Conservation (phyloP, 2,113 vertebrate genomes). For the Beaufortia kweichowensis region DNA sequence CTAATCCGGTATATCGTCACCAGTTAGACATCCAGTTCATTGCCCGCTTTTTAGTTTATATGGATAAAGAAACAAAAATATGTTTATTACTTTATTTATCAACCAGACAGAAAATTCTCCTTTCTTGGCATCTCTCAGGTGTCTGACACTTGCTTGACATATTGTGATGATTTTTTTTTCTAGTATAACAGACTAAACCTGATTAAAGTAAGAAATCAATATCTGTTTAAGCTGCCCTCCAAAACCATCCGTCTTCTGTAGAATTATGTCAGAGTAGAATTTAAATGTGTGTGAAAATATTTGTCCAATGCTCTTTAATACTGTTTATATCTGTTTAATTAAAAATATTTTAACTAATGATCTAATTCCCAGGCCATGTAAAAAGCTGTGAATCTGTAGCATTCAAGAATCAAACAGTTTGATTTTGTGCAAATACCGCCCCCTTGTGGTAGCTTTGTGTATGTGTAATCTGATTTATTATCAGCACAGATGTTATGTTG, state of each 20-base stretch:
- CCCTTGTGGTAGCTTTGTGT: slow-evolving; percentile 39
- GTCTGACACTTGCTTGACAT: background rate
- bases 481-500: background rate
- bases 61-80: too few species aligned
- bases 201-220: slow-evolving; percentile 83
- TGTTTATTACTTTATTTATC: background rate
- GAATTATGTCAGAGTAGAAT: background rate
- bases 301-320: background rate
- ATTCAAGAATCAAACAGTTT: background rate
- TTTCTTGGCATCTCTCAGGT: too few species aligned
- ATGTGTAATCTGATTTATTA: background rate
- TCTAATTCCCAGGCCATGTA: too few species aligned
- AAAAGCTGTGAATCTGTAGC: background rate
- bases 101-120: too few species aligned
- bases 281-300: background rate
- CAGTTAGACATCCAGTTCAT: too few species aligned
- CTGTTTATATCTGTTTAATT: background rate
- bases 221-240: slow-evolving; percentile 30
- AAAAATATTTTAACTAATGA: too few species aligned
- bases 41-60: too few species aligned
- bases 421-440: slow-evolving; percentile 15
- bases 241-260: background rate
- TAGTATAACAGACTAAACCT: slow-evolving; percentile 87
- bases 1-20: too few species aligned
- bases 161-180: slow-evolving; percentile 57